Percentiles rank a stretch among this genome's conserved stretches.
Evolutionary conservation across 2,113 vertebrate genomes (phyloP).

Genomic region (Formicarius rufipectus): DNA sequence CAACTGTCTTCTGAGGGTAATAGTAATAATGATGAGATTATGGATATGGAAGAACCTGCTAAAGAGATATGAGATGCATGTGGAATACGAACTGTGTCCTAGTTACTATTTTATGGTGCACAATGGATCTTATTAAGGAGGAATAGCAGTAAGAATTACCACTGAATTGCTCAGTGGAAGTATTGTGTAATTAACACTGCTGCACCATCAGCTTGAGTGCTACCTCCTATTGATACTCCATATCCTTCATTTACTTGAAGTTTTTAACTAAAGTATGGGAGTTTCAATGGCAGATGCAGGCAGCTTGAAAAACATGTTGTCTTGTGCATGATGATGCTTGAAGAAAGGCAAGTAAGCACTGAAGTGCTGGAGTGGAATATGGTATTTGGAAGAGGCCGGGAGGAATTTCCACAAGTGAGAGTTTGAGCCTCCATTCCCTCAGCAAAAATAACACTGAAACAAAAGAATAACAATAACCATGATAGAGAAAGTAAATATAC

Average conservation of each 20-base stretch:
- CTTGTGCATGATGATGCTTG: not conserved
- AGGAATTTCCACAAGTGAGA: not conserved
- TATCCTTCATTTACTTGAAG: slow-evolving; percentile 66
- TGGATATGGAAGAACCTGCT: slow-evolving; percentile 80
- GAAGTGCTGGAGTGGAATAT: not conserved
- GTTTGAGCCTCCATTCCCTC: not conserved
- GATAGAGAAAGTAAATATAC: not conserved
- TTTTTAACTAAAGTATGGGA: slow-evolving; percentile 68
- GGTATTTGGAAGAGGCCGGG: not conserved
- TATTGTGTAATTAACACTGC: slow-evolving; percentile 80
- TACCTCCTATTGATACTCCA: slow-evolving; percentile 74
- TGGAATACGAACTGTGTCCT: slow-evolving; percentile 80
- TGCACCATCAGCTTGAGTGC: slow-evolving; percentile 74
- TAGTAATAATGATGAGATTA: slow-evolving; percentile 84
- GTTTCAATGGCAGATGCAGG: slow-evolving; percentile 26
- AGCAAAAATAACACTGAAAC: not conserved
- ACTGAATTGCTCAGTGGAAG: slow-evolving; percentile 81
- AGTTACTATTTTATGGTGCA: slow-evolving; percentile 81
- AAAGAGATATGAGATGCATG: slow-evolving; percentile 78
- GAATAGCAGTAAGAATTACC: slow-evolving; percentile 79
- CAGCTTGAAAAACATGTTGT: slow-evolving; percentile 42
- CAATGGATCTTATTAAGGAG: slow-evolving; percentile 85
- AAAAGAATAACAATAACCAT: not conserved
- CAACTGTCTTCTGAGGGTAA: slow-evolving; percentile 81
- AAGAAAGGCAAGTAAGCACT: not conserved